Evolutionary conservation across 92 coral and sea anemone genomes (phyloP).

Genomic region (Bergia sp.): DNA sequence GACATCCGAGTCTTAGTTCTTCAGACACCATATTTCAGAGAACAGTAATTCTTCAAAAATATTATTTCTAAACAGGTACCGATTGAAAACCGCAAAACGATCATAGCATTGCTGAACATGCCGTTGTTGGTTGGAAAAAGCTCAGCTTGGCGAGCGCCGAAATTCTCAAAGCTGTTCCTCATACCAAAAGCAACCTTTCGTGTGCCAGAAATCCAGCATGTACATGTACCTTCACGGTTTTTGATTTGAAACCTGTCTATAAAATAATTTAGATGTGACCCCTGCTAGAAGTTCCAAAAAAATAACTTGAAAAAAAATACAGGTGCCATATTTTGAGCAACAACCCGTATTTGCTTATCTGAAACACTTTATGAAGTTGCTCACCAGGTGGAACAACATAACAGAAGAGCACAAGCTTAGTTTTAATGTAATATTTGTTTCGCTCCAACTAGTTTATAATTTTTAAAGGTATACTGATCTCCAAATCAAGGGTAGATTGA

Average conservation of each 20-base stretch:
- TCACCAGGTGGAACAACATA: constrained; percentile 39
- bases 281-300: not conserved
- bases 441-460: not conserved
- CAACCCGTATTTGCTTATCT: not conserved
- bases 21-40: no score
- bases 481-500: constrained; percentile 2
- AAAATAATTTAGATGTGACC: not conserved
- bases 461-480: not conserved
- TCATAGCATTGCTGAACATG: not conserved
- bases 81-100: not conserved
- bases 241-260: not conserved
- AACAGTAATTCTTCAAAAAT: not conserved
- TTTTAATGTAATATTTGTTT: constrained; percentile 4
- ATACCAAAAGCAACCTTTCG: not conserved
- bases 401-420: constrained; percentile 29
- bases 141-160: not conserved
- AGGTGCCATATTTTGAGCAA: constrained; percentile 12
- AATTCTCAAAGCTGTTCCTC: not conserved
- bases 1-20: not conserved
- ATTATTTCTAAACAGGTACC: not conserved
- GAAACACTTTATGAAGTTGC: not conserved
- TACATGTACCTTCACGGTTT: not conserved
- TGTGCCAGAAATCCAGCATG: not conserved
- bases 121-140: not conserved
- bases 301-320: not conserved